Base-by-base conservation (phyloP, 2,888 invertebrate species). In the Suillia variegata region DNA sequence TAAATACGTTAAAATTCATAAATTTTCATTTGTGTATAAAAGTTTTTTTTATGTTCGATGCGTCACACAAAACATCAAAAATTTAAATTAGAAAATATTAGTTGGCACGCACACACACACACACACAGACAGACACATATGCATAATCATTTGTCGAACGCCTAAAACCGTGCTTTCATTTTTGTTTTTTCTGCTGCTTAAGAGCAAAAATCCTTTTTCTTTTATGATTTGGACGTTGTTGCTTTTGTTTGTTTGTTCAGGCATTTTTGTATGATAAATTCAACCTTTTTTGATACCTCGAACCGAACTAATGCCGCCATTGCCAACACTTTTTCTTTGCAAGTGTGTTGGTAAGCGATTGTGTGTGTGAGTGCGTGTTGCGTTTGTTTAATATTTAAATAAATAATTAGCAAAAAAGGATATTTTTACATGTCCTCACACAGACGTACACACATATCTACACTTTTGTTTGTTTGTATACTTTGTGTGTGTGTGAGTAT, bases 331-430 rank as follows among this genome's bases (percentile, higher is more conserved):
- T n/a, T n/a, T n/a, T n/a, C n/a, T n/a, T n/a, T n/a, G n/a, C n/a
- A n/a, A n/a, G n/a, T n/a, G n/a, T n/a, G n/a, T n/a, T n/a, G n/a
- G n/a, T n/a, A n/a, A n/a, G n/a, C n/a, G n/a, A n/a, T n/a, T 38
- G n/a, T 13, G 38, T 38, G 38, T 38, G 38, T 38, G 45, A 18
- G 45, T n/a, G 18, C 8, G 17, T 45, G 17, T 45, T 45, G 20
- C 45, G 17, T 74, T 70, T 78, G 73, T 77, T 78, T 78, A 77
- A 75, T 78, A 78, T 77, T 78, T 78, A 78, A 78, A 77, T 78
- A 78, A 78, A 78, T 78, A 78, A 78, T 78, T 78, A 78, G 77
- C 76, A 76, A 75, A 76, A 78, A 74, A 70, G 74, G 51, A 31
- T 26, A 51, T 51, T 31, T 31, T 20, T n/a, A n/a, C n/a, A n/a